Evolutionary conservation across 2,113 vertebrate genomes (phyloP), one percentile per base, ranked within the genome.

Genomic region (Megaceryle maxima): DNA sequence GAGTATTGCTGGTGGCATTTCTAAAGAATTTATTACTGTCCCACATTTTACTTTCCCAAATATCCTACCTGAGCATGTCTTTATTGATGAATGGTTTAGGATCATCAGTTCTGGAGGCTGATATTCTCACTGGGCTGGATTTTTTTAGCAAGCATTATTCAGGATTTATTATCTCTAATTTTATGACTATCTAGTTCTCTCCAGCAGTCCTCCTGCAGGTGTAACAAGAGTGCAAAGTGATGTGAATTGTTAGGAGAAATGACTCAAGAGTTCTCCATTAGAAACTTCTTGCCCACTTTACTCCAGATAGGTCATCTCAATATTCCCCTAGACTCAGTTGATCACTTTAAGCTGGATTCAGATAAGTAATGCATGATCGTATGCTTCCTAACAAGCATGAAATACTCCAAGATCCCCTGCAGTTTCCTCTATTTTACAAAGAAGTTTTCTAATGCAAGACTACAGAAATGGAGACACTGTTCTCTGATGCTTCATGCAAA

Each of bases 1-100:
- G 11, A 48, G 3, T 48, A 20, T 78, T 64, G 11, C 17, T 73
- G 20, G 11, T 6, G 5, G 5, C 2, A 62, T 73, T 89, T 79
- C 24, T 82, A 39, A 59, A 59, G 18, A 77, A 31, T 81, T 86
- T 79, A 7, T 43, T 48, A 6, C 8, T 48, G 9, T 18, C 4
- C 6, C 5, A 25, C 0, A 2, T 63, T 68, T 74, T 56, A 1
- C 10, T 74, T 88, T 50, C 79, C 41, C 13, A 66, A 59, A 48
- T 57, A 39, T 56, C 14, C 7, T 43, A 13, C 10, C 2, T 1
- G 0, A 66, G 5, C 14, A 15, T 16, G 6, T 41, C 13, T 24
- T 37, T 74, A 13, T 20, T 80, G 25, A 57, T 41, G 6, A 60
- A 46, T 14, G 13, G 6, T 44, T 78, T 68, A 19, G 24, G 10